These are phyloP conservation scores for Gila robusta DNA, from an alignment of 2,797 vertebrate species.

Conservation along the genomic window DNA sequence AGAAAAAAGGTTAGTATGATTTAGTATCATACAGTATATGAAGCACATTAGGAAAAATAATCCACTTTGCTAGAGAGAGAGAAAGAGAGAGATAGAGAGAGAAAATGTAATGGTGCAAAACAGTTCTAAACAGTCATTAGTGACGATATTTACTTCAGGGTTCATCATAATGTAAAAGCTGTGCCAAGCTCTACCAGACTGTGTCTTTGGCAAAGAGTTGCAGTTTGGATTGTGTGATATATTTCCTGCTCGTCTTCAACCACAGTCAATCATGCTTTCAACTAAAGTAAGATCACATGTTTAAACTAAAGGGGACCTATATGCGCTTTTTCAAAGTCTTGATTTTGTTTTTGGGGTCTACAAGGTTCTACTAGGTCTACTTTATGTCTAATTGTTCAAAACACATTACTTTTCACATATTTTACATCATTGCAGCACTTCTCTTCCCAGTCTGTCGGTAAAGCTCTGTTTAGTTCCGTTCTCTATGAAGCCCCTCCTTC, in stretches of 20 bases:
- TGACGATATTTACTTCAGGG: constrained; percentile 57
- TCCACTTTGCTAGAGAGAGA: constrained; percentile 45
- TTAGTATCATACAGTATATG: neutral
- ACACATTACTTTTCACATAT: neutral
- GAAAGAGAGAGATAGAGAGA: constrained; percentile 53
- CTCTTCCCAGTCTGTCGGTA: no score
- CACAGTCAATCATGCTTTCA: neutral
- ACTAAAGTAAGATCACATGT: neutral
- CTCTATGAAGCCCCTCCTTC: neutral
- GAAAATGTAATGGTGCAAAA: constrained; percentile 65
- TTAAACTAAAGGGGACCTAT: neutral
- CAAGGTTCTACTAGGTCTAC: neutral
- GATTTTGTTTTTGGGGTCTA: neutral
- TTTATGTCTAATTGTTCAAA: neutral
- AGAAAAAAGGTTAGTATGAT: neutral
- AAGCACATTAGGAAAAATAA: constrained; percentile 35
- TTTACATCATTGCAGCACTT: no score
- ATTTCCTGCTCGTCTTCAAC: constrained; percentile 61
- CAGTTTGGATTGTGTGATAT: constrained; percentile 64
- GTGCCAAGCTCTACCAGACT: constrained; percentile 41
- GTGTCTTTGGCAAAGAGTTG: constrained; percentile 51
- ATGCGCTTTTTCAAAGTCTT: neutral
- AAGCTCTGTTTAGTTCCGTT: neutral
- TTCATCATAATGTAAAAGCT: constrained; percentile 52
- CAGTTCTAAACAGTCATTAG: constrained; percentile 70